These are phyloP conservation scores for Gallinago stenura DNA, from an alignment of 2,797 vertebrate species.

Conservation along the genomic window DNA sequence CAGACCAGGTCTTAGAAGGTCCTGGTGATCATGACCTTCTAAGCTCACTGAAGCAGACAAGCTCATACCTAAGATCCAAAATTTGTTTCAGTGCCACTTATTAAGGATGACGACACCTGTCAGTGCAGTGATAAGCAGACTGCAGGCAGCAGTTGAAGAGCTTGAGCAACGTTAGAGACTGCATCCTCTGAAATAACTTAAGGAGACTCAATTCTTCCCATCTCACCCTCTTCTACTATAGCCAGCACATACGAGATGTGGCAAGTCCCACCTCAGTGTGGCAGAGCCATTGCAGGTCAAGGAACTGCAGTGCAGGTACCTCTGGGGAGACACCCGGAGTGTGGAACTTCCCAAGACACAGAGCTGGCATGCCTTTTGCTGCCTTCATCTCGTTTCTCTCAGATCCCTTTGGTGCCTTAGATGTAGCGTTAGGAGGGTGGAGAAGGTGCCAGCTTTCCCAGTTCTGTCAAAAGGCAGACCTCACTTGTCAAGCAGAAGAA, in stretches of 20 bases:
- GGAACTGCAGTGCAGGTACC: background rate
- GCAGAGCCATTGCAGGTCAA: background rate
- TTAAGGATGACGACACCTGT: background rate
- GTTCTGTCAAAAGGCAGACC: background rate
- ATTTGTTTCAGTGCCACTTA: background rate
- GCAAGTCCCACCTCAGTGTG: background rate
- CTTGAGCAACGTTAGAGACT: background rate
- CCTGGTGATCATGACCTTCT: background rate
- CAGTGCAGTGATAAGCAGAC: background rate
- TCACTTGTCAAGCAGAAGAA: background rate
- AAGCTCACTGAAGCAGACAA: background rate
- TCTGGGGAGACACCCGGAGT: rapidly evolving
- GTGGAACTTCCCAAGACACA: background rate
- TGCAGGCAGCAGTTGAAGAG: background rate
- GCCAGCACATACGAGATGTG: background rate
- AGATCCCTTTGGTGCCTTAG: background rate
- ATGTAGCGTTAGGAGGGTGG: background rate
- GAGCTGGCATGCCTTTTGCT: background rate
- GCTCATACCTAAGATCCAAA: background rate
- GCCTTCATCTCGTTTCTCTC: rapidly evolving
- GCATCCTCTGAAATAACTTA: background rate
- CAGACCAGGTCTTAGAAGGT: too few relatives aligned
- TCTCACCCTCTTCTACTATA: background rate
- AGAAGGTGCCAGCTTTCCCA: background rate
- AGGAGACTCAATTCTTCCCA: background rate